These are phyloP conservation scores for Drosophila putrida DNA, from an alignment of 2,888 invertebrate genomes.

Conservation along the genomic window DNA sequence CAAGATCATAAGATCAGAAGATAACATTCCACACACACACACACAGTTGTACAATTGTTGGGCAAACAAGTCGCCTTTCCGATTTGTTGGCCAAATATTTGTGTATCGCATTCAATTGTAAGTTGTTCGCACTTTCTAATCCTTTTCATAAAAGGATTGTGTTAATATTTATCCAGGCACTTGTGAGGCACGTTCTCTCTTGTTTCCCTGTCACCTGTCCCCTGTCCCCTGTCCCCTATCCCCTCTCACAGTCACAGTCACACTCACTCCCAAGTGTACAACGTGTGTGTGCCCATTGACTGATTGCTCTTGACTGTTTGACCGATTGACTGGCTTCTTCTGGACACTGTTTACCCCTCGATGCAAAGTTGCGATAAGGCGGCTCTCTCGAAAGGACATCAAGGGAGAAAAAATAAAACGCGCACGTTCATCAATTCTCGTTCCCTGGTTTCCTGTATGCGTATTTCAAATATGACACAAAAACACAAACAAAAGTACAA, in stretches of 20 bases:
- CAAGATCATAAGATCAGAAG: conserved; percentile 34
- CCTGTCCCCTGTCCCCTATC: neutral
- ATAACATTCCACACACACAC: conserved; percentile 26
- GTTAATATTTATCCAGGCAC: conserved; percentile 69
- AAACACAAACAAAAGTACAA: conserved; percentile 18
- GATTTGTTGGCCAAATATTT: conserved; percentile 58
- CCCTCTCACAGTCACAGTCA: neutral
- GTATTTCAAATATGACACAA: conserved; percentile 56
- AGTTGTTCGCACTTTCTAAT: conserved; percentile 53
- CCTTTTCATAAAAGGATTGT: conserved; percentile 57
- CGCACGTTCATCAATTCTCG: conserved; percentile 66
- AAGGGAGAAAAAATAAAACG: conserved; percentile 11
- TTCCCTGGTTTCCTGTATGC: conserved; percentile 48
- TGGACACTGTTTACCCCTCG: conserved; percentile 44
- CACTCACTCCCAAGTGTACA: neutral
- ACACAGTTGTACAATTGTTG: neutral
- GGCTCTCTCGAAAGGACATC: conserved; percentile 59
- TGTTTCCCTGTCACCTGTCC: neutral
- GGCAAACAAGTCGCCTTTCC: conserved; percentile 5
- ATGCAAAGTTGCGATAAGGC: conserved; percentile 61
- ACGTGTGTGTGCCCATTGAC: conserved; percentile 61
- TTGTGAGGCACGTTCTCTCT: conserved; percentile 61
- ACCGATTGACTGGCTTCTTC: conserved; percentile 53
- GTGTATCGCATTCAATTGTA: conserved; percentile 63
- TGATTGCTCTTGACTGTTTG: conserved; percentile 59